Evolutionary conservation across 35 echinoderm and acorn worm genomes (phyloP).

Genomic region (Hemicentrotus pulcherrimus): DNA sequence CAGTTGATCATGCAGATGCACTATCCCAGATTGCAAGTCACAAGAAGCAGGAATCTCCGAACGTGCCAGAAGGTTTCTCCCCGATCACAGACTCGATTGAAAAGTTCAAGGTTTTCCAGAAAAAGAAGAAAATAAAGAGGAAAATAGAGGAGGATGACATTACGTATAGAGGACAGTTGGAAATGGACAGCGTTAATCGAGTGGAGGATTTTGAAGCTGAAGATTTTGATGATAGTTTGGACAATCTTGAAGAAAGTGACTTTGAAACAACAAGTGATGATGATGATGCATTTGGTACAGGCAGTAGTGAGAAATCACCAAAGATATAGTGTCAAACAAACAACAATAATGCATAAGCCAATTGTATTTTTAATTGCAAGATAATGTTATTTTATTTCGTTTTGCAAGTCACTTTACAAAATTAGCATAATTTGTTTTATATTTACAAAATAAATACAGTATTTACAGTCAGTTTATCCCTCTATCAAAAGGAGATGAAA

Average conservation of each 20-base stretch:
- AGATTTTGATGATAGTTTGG: not conserved
- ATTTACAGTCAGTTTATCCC: too few relatives aligned
- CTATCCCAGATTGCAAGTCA: slow-evolving; percentile 3
- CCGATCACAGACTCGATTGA: slow-evolving; percentile 15
- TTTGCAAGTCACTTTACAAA: too few relatives aligned
- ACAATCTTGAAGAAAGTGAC: not conserved
- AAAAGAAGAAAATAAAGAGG: slow-evolving; percentile 51
- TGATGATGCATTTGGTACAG: too few relatives aligned
- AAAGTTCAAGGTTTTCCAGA: slow-evolving; percentile 55
- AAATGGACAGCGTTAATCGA: not conserved
- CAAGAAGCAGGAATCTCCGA: not conserved
- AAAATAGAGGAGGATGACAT: slow-evolving; percentile 26
- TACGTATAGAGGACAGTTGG: slow-evolving; percentile 56
- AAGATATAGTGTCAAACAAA: too few relatives aligned
- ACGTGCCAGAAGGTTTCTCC: not conserved
- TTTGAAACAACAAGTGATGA: slow-evolving; percentile 21
- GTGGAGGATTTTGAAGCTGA: not conserved
- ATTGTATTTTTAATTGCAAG: too few relatives aligned
- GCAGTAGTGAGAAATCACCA: not conserved
- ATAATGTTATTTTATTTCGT: too few relatives aligned
- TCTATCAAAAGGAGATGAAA: too few relatives aligned
- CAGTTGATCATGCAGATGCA: slow-evolving; percentile 58
- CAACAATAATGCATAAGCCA: too few relatives aligned
- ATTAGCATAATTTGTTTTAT: too few relatives aligned
- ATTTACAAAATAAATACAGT: too few relatives aligned